These are phyloP conservation scores for Drosophila novamexicana DNA, from an alignment of 1,140 invertebrate genomes.

Conservation along the genomic window DNA sequence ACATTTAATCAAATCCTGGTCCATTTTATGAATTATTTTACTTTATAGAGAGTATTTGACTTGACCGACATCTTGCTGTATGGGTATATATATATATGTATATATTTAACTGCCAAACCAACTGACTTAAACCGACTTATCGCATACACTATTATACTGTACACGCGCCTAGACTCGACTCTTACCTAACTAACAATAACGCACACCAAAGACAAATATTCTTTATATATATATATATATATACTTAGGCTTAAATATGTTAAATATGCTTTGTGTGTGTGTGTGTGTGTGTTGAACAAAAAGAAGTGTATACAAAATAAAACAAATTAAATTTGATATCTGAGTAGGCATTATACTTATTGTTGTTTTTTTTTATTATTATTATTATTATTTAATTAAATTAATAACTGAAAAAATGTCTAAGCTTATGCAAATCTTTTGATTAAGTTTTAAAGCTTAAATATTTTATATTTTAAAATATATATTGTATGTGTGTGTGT, in stretches of 20 bases:
- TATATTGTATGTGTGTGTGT: slow-evolving; percentile 26
- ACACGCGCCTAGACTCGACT: slow-evolving; percentile 30
- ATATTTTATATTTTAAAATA: slow-evolving; percentile 64
- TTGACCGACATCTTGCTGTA: slow-evolving; percentile 20
- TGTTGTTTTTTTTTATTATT: slow-evolving; percentile 19
- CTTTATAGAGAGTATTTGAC: slow-evolving; percentile 16
- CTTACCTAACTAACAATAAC: slow-evolving; percentile 64
- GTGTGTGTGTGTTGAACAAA: neutral
- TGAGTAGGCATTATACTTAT: slow-evolving; percentile 43
- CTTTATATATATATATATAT: slow-evolving; percentile 15
- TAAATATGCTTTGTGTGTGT: slow-evolving; percentile 16
- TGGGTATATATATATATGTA: slow-evolving; percentile 37
- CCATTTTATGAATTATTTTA: slow-evolving; percentile 39
- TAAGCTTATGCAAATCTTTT: slow-evolving; percentile 56
- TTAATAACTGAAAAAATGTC: slow-evolving; percentile 58
- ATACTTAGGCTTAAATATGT: slow-evolving; percentile 15
- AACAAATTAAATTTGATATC: slow-evolving; percentile 54
- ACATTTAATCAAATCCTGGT: slow-evolving; percentile 77
- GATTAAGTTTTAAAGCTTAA: slow-evolving; percentile 77
- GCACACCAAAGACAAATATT: slow-evolving; percentile 45
- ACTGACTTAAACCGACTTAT: slow-evolving; percentile 43
- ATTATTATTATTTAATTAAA: slow-evolving; percentile 50
- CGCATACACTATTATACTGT: slow-evolving; percentile 37
- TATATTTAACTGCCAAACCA: slow-evolving; percentile 42
- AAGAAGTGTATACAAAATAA: slow-evolving; percentile 14